These are phyloP conservation scores for Ceyx cyanopectus DNA, from an alignment of 2,113 vertebrate genomes.

Conservation along the genomic window DNA sequence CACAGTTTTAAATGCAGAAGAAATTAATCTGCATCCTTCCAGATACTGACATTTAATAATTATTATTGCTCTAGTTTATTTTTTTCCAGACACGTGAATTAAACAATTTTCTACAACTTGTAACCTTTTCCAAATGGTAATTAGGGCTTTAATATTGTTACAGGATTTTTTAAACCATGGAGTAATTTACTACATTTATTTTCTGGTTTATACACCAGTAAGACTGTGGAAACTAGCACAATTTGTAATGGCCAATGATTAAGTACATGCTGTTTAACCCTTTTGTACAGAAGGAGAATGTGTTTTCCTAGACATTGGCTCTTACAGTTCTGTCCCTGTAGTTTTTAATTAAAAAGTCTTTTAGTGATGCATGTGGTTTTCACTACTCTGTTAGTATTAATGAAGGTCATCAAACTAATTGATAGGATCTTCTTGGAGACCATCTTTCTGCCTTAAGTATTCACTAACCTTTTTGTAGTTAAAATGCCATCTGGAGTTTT, in stretches of 20 bases:
- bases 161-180: background rate
- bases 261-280: background rate
- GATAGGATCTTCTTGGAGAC: constrained; percentile 25
- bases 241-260: background rate
- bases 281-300: background rate
- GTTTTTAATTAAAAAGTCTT: background rate
- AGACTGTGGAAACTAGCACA: background rate
- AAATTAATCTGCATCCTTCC: background rate
- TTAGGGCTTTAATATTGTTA: background rate
- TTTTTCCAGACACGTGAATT: background rate
- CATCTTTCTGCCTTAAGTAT: constrained; percentile 28
- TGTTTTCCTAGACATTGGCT: background rate
- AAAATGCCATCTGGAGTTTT: constrained; percentile 39
- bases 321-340: background rate
- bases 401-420: constrained; percentile 6
- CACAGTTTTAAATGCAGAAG: background rate
- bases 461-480: constrained; percentile 29
- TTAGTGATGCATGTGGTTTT: background rate
- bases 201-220: background rate
- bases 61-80: background rate
- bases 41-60: background rate
- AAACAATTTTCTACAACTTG: background rate
- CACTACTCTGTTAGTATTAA: constrained; percentile 19
- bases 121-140: background rate
- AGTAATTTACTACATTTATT: background rate